These are phyloP conservation scores for Pipra filicauda DNA, from an alignment of 2,113 vertebrate genomes.

Conservation along the genomic window DNA sequence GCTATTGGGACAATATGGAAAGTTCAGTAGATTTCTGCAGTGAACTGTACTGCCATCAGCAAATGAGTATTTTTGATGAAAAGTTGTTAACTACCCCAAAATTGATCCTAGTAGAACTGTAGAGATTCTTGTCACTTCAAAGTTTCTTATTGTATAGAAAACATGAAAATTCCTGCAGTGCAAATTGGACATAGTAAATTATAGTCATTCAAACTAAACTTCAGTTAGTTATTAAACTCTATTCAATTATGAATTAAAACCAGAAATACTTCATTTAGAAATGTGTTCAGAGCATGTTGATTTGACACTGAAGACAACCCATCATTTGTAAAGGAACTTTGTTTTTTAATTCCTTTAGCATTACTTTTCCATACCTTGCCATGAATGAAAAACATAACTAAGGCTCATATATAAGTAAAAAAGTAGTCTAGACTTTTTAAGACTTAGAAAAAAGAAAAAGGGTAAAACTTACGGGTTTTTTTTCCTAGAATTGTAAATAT, in stretches of 20 bases:
- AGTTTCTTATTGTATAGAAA: not conserved
- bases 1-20: not conserved
- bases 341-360: not conserved
- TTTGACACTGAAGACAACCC: not conserved
- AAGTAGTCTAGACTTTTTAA: not conserved
- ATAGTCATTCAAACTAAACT: not conserved
- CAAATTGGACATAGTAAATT: not conserved
- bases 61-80: not conserved
- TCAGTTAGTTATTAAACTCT: not conserved
- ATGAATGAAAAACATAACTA: not conserved
- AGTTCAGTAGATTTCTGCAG: not conserved
- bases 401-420: not conserved
- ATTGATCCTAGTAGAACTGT: not conserved
- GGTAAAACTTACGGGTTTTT: not conserved
- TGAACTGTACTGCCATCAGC: not conserved
- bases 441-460: rapidly evolving
- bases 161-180: not conserved
- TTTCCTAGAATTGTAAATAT: not conserved
- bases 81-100: not conserved
- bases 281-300: not conserved
- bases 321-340: not conserved
- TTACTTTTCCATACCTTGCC: not conserved
- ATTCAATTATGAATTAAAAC: not conserved
- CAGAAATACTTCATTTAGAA: not conserved
- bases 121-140: not conserved